These are phyloP conservation scores for Coreoperca whiteheadi DNA, from an alignment of 2,113 vertebrate species.

Conservation along the genomic window DNA sequence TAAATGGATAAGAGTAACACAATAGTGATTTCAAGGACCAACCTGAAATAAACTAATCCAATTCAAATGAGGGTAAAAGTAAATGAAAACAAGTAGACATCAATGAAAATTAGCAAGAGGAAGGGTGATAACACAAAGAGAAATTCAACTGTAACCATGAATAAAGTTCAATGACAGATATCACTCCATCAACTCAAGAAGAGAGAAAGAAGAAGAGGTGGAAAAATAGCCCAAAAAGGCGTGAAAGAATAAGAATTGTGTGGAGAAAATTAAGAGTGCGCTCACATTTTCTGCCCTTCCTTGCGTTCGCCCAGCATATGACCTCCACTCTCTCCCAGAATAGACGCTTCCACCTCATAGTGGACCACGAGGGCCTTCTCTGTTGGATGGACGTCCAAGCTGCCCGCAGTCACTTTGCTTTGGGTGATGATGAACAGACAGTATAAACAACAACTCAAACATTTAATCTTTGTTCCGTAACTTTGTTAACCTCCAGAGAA, in stretches of 20 bases:
- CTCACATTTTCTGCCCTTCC: constrained; percentile 98
- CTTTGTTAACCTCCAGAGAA: neutral
- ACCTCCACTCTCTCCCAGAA: constrained; percentile 92
- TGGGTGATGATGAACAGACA: constrained; percentile 4
- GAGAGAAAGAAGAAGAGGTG: neutral
- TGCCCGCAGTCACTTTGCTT: constrained; percentile 95
- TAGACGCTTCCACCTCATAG: constrained; percentile 97
- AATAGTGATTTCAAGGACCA: neutral
- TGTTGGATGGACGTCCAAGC: constrained; percentile 96
- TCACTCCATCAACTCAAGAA: neutral
- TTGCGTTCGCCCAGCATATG: constrained; percentile 95
- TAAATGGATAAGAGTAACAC: neutral
- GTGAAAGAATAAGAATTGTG: neutral
- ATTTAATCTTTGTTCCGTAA: neutral
- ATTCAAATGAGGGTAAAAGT: neutral
- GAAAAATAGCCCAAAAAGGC: neutral
- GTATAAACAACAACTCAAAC: neutral
- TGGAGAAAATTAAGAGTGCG: neutral
- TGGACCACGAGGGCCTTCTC: constrained; percentile 97
- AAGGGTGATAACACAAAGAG: neutral
- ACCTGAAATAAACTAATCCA: neutral
- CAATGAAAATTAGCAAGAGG: neutral
- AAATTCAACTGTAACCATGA: neutral
- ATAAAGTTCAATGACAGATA: neutral
- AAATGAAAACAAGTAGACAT: neutral